Conservation (phyloP, 37 sponge, comb jelly and placozoan species). For the Bolinopsis microptera region DNA sequence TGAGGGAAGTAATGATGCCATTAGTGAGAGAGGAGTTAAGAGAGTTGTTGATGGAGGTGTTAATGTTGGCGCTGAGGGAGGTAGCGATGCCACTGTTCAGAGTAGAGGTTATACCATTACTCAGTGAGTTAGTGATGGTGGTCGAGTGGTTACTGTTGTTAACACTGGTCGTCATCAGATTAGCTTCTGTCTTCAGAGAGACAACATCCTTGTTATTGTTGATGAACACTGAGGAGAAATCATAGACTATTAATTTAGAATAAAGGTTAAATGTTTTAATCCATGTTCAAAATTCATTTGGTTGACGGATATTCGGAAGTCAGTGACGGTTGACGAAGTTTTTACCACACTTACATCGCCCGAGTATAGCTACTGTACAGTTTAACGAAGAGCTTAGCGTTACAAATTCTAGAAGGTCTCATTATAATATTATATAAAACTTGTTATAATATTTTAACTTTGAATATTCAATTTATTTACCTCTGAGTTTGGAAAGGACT, state of each 20-base stretch:
- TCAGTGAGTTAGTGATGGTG: background rate
- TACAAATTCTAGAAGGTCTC: too few relatives aligned
- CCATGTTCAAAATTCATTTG: too few relatives aligned
- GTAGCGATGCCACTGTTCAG: background rate
- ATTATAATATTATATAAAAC: too few relatives aligned
- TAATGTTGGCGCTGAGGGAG: background rate
- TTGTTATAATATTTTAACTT: too few relatives aligned
- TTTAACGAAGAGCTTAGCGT: too few relatives aligned
- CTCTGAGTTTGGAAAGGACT: slow-evolving; percentile 29
- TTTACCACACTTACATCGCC: too few relatives aligned
- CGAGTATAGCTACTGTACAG: too few relatives aligned
- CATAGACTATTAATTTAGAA: too few relatives aligned
- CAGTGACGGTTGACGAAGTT: too few relatives aligned
- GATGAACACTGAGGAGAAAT: slow-evolving; percentile 5
- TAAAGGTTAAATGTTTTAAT: too few relatives aligned
- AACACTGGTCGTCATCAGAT: background rate
- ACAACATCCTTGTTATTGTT: slow-evolving; percentile 37
- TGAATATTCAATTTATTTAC: too few relatives aligned
- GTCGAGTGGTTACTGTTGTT: background rate
- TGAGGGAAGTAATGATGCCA: background rate
- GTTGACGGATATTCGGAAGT: too few relatives aligned
- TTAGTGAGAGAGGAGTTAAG: background rate
- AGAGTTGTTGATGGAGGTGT: background rate
- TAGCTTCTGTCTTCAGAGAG: background rate
- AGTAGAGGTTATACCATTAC: background rate